These are phyloP conservation scores for Cyanocitta stelleri DNA, from an alignment of 2,113 vertebrate genomes.

Conservation along the genomic window DNA sequence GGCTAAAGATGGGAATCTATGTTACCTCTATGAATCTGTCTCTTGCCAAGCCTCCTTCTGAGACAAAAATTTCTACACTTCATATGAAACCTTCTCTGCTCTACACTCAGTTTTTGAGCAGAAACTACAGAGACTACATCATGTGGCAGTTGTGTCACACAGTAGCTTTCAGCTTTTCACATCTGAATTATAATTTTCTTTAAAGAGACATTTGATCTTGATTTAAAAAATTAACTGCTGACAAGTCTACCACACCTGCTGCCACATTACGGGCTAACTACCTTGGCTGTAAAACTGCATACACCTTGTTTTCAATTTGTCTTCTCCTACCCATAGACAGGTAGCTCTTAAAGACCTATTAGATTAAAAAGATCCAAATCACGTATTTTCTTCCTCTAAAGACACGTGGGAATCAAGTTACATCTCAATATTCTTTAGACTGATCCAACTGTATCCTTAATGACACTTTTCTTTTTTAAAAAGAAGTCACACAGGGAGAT, in stretches of 20 bases:
- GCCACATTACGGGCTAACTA: neutral
- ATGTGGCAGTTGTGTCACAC: neutral
- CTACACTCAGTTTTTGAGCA: neutral
- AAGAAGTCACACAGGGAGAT: neutral
- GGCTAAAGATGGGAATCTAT: neutral
- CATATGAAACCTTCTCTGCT: neutral
- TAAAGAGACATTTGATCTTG: neutral
- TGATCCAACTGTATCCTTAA: neutral
- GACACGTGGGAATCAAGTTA: neutral
- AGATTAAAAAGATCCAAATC: neutral
- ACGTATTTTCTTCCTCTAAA: neutral
- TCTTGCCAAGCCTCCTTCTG: neutral
- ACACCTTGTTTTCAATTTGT: neutral
- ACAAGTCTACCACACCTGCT: neutral
- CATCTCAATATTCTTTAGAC: neutral
- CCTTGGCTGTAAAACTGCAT: neutral
- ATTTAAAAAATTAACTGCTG: neutral
- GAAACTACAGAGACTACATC: neutral
- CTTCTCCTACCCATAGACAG: neutral
- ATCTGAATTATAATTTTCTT: neutral
- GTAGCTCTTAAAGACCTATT: neutral
- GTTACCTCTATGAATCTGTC: neutral
- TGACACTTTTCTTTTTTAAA: neutral
- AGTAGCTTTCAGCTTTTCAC: neutral
- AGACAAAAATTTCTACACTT: neutral